Evolutionary conservation across 2,113 vertebrate species (phyloP).

Genomic region (Sinocyclocheilus anshuiensis): DNA sequence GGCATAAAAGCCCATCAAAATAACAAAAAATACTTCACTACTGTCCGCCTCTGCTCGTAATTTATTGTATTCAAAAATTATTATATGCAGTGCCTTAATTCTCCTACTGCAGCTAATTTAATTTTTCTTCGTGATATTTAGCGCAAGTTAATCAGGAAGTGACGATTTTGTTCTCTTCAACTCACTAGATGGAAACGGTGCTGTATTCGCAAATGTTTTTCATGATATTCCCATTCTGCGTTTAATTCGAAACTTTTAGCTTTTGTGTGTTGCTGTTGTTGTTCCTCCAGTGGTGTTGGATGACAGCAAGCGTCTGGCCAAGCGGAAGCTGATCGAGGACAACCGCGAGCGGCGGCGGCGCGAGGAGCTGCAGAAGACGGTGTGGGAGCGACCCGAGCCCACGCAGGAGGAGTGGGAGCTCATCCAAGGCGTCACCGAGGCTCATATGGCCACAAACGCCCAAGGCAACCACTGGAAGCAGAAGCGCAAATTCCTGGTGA

Average conservation of each 20-base stretch:
- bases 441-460: constrained; percentile 95
- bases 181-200: too few relatives aligned
- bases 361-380: constrained; percentile 90
- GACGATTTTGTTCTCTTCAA: too few relatives aligned
- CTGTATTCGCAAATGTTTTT: too few relatives aligned
- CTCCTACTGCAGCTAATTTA: too few relatives aligned
- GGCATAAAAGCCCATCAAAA: too few relatives aligned
- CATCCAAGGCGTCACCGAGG: constrained; percentile 92
- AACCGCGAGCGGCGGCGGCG: constrained; percentile 89
- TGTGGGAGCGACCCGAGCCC: constrained; percentile 90
- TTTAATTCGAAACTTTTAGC: neutral
- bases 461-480: constrained; percentile 99
- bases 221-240: neutral
- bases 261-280: neutral
- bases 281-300: constrained; percentile 90
- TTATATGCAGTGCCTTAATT: too few relatives aligned
- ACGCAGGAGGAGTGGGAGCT: constrained; percentile 95
- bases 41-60: too few relatives aligned
- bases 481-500: constrained; percentile 98
- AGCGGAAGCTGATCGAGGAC: constrained; percentile 95
- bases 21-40: too few relatives aligned
- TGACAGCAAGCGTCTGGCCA: constrained; percentile 93
- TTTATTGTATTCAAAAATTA: too few relatives aligned
- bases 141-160: too few relatives aligned
- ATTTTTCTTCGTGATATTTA: too few relatives aligned